Evolutionary conservation across 2,797 vertebrate genomes (phyloP).

Genomic region (Squalus acanthias): DNA sequence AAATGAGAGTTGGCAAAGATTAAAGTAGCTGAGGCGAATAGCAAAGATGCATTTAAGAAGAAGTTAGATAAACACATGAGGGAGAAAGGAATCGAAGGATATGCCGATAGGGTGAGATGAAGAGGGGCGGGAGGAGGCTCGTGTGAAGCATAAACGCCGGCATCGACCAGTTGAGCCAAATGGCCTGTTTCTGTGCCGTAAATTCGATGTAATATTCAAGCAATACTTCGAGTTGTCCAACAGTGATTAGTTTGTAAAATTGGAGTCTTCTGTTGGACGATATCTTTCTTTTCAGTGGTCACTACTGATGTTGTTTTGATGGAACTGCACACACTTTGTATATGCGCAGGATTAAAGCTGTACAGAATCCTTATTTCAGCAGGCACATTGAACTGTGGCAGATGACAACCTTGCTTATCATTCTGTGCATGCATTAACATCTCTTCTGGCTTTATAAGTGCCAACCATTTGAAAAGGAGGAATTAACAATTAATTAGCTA

Average conservation of each 20-base stretch:
- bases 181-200: neutral
- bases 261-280: neutral
- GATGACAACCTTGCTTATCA: neutral
- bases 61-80: neutral
- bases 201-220: neutral
- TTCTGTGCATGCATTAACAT: neutral
- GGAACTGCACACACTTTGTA: neutral
- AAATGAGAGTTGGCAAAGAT: constrained; percentile 2
- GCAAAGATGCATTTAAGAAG: neutral
- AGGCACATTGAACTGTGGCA: neutral
- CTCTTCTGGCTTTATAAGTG: neutral
- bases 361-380: neutral
- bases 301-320: neutral
- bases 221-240: neutral
- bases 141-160: neutral
- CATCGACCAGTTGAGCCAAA: neutral
- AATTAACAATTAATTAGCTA: constrained; percentile 32
- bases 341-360: neutral
- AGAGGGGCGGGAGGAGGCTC: neutral
- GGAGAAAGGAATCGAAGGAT: neutral
- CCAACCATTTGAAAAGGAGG: neutral
- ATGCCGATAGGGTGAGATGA: neutral
- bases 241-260: neutral
- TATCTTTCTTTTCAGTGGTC: neutral
- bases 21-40: neutral